Percentiles rank a stretch among this genome's conserved stretches.
Evolutionary conservation across 1,140 invertebrate genomes (phyloP).

Genomic region (Steinernema khuongi): DNA sequence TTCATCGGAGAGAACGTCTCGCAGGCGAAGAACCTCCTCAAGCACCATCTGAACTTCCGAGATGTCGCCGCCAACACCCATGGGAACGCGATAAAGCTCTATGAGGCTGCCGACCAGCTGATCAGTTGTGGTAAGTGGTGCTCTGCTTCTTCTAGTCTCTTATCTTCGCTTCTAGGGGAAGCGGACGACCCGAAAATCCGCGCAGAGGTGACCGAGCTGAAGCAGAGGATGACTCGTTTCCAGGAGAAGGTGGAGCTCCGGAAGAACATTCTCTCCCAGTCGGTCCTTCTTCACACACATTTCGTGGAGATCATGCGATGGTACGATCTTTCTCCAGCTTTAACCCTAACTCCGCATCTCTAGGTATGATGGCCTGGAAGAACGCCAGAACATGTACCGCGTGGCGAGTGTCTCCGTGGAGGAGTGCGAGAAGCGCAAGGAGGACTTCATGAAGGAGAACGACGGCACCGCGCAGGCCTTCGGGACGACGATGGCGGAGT

Average conservation of each 20-base stretch:
- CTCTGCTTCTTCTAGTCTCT: slow-evolving; percentile 60
- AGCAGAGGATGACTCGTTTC: slow-evolving; percentile 80
- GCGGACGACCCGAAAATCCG: slow-evolving; percentile 74
- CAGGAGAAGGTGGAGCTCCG: slow-evolving; percentile 84
- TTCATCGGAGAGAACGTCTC: slow-evolving; percentile 88
- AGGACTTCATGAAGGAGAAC: slow-evolving; percentile 44
- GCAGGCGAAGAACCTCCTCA: slow-evolving; percentile 85
- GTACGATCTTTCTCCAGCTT: background rate
- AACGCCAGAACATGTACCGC: slow-evolving; percentile 22
- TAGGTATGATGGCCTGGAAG: slow-evolving; percentile 32
- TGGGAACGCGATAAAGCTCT: slow-evolving; percentile 91
- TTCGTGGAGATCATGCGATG: slow-evolving; percentile 74
- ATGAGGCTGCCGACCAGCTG: slow-evolving; percentile 87
- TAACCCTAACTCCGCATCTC: too few relatives aligned
- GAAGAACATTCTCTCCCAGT: slow-evolving; percentile 79
- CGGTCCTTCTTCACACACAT: slow-evolving; percentile 89
- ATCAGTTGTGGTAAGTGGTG: slow-evolving; percentile 94
- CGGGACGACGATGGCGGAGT: slow-evolving; percentile 45
- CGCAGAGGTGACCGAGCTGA: slow-evolving; percentile 81
- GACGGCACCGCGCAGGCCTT: slow-evolving; percentile 50
- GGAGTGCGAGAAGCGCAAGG: slow-evolving; percentile 47
- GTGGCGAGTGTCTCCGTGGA: slow-evolving; percentile 32
- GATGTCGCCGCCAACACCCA: slow-evolving; percentile 75
- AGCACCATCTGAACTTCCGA: slow-evolving; percentile 46
- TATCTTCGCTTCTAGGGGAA: background rate